Conservation (phyloP, 2,888 invertebrate genomes). For the Allophyes oxyacanthae region DNA sequence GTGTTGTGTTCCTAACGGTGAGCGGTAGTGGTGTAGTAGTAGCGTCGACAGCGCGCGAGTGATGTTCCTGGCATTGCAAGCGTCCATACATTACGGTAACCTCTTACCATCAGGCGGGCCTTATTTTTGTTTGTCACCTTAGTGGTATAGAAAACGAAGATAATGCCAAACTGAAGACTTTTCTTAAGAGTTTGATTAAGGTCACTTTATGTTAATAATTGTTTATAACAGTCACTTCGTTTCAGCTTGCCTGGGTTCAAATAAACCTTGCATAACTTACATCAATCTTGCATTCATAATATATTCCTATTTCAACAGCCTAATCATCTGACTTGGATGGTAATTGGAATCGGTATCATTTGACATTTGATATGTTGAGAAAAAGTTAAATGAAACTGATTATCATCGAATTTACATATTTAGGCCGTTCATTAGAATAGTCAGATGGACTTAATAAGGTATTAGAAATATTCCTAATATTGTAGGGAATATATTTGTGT, state of each 20-base stretch:
- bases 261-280: constrained; percentile 34
- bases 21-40: too few relatives aligned
- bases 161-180: too few relatives aligned
- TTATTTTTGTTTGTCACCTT: too few relatives aligned
- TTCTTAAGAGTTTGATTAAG: too few relatives aligned
- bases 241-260: constrained; percentile 16
- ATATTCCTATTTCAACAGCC: constrained; percentile 40
- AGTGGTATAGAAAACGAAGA: too few relatives aligned
- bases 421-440: constrained; percentile 19
- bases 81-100: too few relatives aligned
- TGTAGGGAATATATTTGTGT: not conserved
- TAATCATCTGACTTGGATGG: constrained; percentile 35
- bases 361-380: constrained; percentile 45
- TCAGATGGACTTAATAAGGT: constrained; percentile 19
- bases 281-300: constrained; percentile 41
- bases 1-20: too few relatives aligned
- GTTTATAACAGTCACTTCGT: too few relatives aligned
- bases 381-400: constrained; percentile 30
- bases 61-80: too few relatives aligned
- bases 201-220: too few relatives aligned
- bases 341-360: constrained; percentile 43
- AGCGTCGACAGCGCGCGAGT: too few relatives aligned
- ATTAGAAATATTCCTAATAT: constrained; percentile 13
- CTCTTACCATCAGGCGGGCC: too few relatives aligned
- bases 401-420: constrained; percentile 42